Percentiles rank a stretch among this genome's conserved stretches.
Conservation (phyloP, 2,797 vertebrate genomes). For the Falco biarmicus region DNA sequence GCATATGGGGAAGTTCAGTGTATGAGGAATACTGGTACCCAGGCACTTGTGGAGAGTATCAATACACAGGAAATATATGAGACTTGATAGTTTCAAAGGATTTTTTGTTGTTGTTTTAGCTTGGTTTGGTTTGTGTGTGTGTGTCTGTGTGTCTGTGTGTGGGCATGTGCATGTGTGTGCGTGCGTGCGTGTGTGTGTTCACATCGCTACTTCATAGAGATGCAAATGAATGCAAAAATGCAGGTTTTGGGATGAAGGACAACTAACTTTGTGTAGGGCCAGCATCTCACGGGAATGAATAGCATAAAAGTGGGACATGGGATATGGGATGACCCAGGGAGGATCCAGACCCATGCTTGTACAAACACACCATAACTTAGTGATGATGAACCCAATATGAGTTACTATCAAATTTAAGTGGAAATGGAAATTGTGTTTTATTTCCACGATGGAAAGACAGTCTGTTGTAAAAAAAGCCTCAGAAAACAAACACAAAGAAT, state of each 20-base stretch:
- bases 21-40: background rate
- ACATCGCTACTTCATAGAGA: background rate
- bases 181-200: no score
- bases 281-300: background rate
- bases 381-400: background rate
- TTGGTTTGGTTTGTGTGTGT: background rate
- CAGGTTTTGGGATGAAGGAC: background rate
- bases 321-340: background rate
- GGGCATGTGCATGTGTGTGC: background rate
- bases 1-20: background rate
- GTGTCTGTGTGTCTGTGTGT: no score
- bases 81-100: background rate
- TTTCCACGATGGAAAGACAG: background rate
- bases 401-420: background rate
- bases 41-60: fast-evolving
- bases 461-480: background rate
- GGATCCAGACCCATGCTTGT: background rate
- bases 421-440: background rate
- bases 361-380: background rate
- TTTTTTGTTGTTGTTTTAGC: background rate
- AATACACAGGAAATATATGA: background rate
- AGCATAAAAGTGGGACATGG: background rate
- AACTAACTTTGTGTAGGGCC: background rate
- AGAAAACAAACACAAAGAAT: background rate
- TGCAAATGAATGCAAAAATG: background rate